A percentile compares a stretch with the other conserved stretches of the same genome.
phyloP scores from a whole-genome alignment of 2,113 vertebrate genomes.

The Pelusios castaneus region DNA sequence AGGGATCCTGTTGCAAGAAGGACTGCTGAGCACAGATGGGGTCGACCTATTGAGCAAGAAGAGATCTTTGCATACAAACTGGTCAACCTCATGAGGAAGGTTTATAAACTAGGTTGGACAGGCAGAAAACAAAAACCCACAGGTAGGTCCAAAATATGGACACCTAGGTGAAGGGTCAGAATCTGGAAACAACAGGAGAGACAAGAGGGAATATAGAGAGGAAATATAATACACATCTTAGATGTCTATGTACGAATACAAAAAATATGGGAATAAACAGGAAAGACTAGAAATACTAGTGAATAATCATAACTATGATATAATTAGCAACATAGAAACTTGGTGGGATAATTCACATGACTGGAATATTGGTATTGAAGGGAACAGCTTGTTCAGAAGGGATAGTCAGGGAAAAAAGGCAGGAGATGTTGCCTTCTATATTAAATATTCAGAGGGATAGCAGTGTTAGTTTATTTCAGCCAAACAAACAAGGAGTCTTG shows the following conservation, averaged over 20 bases:
- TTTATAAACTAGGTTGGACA: neutral
- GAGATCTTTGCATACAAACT: neutral
- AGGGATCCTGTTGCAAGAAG: neutral
- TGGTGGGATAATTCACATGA: neutral
- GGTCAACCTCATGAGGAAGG: neutral
- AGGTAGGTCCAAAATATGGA: neutral
- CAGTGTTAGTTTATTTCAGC: no score
- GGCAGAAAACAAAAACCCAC: neutral
- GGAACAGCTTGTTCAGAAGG: neutral
- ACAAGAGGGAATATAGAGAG: neutral
- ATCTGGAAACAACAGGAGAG: neutral
- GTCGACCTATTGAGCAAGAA: neutral
- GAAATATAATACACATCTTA: neutral
- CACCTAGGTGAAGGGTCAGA: neutral
- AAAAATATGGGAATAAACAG: neutral
- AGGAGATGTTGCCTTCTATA: neutral
- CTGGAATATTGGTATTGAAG: neutral
- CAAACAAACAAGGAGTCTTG: no score
- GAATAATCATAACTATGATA: neutral
- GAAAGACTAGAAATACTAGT: neutral
- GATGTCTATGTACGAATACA: neutral
- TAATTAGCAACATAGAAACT: neutral
- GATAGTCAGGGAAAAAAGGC: neutral
- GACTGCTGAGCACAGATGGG: neutral
- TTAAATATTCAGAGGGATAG: no score